A percentile compares a stretch with the other conserved stretches of the same genome.
These are phyloP conservation scores for Augochlora pura DNA, from an alignment of 1,140 invertebrate genomes.

Conservation along the genomic window DNA sequence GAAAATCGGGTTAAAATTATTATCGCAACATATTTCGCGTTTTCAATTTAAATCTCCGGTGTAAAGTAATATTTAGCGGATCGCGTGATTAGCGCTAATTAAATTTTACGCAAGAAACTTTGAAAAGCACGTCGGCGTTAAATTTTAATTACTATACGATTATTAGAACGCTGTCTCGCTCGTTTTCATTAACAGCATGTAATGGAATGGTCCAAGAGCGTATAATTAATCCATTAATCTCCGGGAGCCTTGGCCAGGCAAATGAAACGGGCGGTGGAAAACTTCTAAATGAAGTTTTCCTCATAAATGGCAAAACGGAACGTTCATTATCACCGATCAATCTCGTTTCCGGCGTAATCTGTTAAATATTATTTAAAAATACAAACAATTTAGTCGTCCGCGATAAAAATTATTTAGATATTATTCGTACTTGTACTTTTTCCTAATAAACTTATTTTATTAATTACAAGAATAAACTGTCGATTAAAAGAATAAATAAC, in stretches of 20 bases:
- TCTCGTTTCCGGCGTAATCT: neutral
- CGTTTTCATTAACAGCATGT: neutral
- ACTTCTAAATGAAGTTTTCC: constrained; percentile 1
- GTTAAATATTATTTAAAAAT: neutral
- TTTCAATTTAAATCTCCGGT: neutral
- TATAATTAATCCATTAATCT: constrained; percentile 30
- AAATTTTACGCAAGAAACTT: neutral
- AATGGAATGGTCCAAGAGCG: neutral
- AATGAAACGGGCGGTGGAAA: neutral
- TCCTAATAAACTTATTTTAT: too few species aligned
- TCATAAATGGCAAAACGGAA: neutral
- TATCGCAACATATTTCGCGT: too few species aligned
- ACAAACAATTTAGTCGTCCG: too few species aligned
- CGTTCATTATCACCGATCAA: neutral
- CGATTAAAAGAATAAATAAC: too few species aligned
- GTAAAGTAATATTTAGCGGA: neutral
- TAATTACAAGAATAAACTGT: too few species aligned
- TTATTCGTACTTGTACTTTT: too few species aligned
- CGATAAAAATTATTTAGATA: too few species aligned
- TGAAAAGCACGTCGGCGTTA: neutral
- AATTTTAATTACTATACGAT: constrained; percentile 27
- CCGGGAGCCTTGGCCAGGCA: neutral
- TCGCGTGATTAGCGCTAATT: neutral
- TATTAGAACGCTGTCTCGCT: neutral
- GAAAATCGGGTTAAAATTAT: too few species aligned